phyloP scores from a whole-genome alignment of 2,797 vertebrate species.

The Eurystomus glaucurus region DNA sequence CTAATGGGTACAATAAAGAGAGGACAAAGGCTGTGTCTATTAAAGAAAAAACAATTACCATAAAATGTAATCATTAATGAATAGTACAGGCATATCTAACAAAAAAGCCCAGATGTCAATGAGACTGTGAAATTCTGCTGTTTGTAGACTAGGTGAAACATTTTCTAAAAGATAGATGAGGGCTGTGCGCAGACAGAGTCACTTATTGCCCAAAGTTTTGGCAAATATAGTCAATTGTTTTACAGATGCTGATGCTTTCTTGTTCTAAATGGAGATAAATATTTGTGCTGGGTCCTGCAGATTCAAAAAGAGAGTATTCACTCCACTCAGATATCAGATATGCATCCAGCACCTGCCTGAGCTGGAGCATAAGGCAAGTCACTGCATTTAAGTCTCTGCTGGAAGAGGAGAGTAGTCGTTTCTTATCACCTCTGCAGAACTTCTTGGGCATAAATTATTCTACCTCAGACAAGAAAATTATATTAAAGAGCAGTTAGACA shows the following conservation, averaged over 20 bases:
- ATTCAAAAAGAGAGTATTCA: background rate
- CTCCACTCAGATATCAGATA: background rate
- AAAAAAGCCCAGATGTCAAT: background rate
- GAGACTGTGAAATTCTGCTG: background rate
- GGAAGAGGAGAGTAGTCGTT: background rate
- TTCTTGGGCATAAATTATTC: constrained; percentile 37
- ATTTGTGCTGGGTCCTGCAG: background rate
- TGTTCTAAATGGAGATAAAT: background rate
- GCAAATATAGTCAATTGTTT: background rate
- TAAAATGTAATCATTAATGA: background rate
- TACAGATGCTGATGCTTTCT: background rate
- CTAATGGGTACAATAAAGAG: background rate
- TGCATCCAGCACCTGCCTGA: fast-evolving
- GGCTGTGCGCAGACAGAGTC: background rate
- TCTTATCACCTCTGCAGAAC: background rate
- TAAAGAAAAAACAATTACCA: background rate
- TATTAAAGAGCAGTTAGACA: constrained; percentile 15
- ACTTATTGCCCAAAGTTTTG: background rate
- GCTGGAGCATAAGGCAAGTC: background rate
- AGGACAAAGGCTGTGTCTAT: background rate
- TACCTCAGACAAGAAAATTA: constrained; percentile 13
- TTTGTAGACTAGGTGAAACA: background rate
- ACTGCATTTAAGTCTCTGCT: background rate
- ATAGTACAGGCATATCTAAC: background rate
- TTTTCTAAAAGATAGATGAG: background rate